phyloP scores from a whole-genome alignment of 2,113 vertebrate genomes.

The Sorex fumeus region DNA sequence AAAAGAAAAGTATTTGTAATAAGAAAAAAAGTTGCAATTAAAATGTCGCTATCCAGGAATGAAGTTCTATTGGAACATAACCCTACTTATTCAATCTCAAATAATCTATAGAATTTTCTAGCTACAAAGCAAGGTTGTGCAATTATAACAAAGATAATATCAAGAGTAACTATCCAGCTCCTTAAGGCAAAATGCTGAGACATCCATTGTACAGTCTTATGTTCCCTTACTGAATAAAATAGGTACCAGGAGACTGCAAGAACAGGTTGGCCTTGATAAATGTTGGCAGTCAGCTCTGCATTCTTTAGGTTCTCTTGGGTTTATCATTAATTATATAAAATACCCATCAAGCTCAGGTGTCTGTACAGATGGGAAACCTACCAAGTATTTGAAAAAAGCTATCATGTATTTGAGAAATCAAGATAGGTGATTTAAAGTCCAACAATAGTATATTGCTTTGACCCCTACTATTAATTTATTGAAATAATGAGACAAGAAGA shows the following conservation, averaged over 20 bases:
- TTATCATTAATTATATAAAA: slow-evolving; percentile 48
- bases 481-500: slow-evolving; percentile 43
- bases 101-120: neutral
- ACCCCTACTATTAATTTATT: neutral
- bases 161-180: neutral
- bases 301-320: slow-evolving; percentile 29
- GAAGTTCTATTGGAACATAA: neutral
- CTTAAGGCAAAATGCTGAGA: neutral
- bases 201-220: neutral
- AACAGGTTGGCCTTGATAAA: neutral
- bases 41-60: neutral
- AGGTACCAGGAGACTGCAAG: neutral
- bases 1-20: slow-evolving; percentile 3
- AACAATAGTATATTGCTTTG: neutral
- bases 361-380: neutral
- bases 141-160: neutral
- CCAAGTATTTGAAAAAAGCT: neutral
- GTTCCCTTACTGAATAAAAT: neutral
- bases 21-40: neutral
- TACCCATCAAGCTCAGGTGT: neutral
- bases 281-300: neutral
- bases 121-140: neutral
- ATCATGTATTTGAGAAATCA: neutral
- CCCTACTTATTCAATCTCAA: neutral
- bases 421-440: slow-evolving; percentile 39